A percentile compares a stretch with the other conserved stretches of the same genome.
Evolutionary conservation across 2,797 vertebrate species (phyloP).

Genomic region (Gambelia wislizenii): DNA sequence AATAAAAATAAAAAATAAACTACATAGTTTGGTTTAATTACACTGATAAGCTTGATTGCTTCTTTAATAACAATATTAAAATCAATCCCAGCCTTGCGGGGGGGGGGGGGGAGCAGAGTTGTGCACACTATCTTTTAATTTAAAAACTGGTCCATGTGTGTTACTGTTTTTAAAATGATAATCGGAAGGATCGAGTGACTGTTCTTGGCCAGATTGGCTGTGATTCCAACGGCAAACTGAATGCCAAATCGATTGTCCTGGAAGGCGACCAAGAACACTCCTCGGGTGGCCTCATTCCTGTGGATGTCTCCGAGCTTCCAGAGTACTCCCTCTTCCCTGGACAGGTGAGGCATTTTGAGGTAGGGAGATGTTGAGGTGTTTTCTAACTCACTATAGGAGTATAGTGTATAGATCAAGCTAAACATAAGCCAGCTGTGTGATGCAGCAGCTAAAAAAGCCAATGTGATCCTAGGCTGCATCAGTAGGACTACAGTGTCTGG

Average conservation of each 20-base stretch:
- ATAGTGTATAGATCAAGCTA: too few species aligned
- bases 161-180: neutral
- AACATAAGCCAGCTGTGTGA: too few species aligned
- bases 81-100: neutral
- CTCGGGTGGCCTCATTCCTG: constrained; percentile 81
- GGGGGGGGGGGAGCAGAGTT: too few species aligned
- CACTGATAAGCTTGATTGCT: too few species aligned
- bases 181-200: constrained; percentile 81
- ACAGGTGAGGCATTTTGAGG: constrained; percentile 82
- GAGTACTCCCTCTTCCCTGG: constrained; percentile 95
- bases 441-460: too few species aligned
- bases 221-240: constrained; percentile 92
- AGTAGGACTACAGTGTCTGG: too few species aligned
- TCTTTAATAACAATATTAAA: neutral
- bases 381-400: too few species aligned
- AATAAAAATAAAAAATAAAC: too few species aligned
- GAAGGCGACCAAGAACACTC: constrained; percentile 88
- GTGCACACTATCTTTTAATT: neutral
- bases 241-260: constrained; percentile 88
- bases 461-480: too few species aligned
- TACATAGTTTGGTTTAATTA: too few species aligned
- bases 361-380: fast-evolving
- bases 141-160: neutral
- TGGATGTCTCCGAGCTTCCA: constrained; percentile 88
- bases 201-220: constrained; percentile 92